Evolutionary conservation across 2,797 vertebrate species (phyloP).

Genomic region (Halcyon badia): DNA sequence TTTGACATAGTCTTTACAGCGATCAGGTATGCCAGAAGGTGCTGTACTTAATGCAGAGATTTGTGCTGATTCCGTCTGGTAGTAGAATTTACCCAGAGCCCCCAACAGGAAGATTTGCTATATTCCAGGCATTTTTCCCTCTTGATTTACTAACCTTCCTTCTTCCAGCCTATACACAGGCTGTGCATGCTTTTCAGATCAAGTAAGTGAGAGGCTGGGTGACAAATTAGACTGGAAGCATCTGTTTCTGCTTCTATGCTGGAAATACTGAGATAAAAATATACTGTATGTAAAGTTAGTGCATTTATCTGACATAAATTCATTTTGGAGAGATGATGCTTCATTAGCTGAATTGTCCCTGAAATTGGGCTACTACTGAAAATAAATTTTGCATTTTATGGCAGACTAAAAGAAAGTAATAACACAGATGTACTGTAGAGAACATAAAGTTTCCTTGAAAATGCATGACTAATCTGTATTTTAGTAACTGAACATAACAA

Average conservation of each 20-base stretch:
- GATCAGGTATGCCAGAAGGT: neutral
- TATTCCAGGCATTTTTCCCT: neutral
- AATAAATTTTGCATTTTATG: neutral
- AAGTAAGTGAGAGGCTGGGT: conserved; percentile 32
- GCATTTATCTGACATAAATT: neutral
- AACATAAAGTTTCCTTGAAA: neutral
- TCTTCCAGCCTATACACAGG: neutral
- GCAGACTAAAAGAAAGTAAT: neutral
- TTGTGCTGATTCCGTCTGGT: neutral
- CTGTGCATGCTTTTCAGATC: conserved; percentile 46
- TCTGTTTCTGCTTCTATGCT: conserved; percentile 50
- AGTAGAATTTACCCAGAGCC: neutral
- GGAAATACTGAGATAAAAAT: conserved; percentile 42
- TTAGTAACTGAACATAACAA: neutral
- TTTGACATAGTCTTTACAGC: neutral
- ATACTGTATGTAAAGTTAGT: neutral
- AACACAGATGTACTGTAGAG: neutral
- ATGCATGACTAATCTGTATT: neutral
- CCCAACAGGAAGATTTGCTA: neutral
- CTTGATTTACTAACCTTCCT: neutral
- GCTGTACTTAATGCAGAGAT: neutral
- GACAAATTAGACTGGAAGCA: conserved; percentile 60
- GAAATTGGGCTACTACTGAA: conserved; percentile 12
- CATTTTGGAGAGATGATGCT: conserved; percentile 1
- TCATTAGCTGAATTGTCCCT: neutral